Evolutionary conservation across 2,888 invertebrate species (phyloP), one percentile per base, ranked within the genome.

Genomic region (Dynastes grantii): DNA sequence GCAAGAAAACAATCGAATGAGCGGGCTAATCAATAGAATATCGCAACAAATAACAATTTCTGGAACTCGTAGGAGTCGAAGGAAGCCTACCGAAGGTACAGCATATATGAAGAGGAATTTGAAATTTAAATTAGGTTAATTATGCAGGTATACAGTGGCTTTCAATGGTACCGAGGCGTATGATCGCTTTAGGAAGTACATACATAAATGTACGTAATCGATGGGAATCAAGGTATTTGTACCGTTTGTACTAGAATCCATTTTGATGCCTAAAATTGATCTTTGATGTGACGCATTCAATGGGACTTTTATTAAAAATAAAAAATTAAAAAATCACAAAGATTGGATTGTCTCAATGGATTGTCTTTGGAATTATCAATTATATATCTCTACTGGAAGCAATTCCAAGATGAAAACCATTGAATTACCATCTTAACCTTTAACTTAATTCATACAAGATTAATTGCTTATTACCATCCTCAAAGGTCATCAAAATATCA

Each of bases 401-500:
- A 2, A 37, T 37, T 0, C 22, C 22, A 22, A 22, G 2, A 37
- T 37, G 5, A 37, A 37, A 37, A 5, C 5, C 32, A 32, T 32
- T 32, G 32, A 32, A 32, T 32, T 32, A 32, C 32, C 32, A 37
- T 37, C 5, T 37, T 37, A 37, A 37, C 32, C 32, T 37, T 37
- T 37, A 37, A 37, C 32, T 37, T 37, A 68, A 68, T 9, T 11
- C 13, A 49, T 13, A 22, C 22, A n/a, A 49, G 27, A 40, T 6
- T 2, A 9, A n/a, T 45, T 49, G 27, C 16, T n/a, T 6, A 11
- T 5, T 22, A 8, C 29, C 8, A 9, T 2, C 22, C 8, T 13
- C 11, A 76, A 53, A 70, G 68, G 8, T 70, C 68, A 32, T 70
- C 51, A 13, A 70, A 70, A 29, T 9, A 58, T 32, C 22, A 64